phyloP scores from a whole-genome alignment of 2,113 vertebrate genomes.

The Pao palembangensis region DNA sequence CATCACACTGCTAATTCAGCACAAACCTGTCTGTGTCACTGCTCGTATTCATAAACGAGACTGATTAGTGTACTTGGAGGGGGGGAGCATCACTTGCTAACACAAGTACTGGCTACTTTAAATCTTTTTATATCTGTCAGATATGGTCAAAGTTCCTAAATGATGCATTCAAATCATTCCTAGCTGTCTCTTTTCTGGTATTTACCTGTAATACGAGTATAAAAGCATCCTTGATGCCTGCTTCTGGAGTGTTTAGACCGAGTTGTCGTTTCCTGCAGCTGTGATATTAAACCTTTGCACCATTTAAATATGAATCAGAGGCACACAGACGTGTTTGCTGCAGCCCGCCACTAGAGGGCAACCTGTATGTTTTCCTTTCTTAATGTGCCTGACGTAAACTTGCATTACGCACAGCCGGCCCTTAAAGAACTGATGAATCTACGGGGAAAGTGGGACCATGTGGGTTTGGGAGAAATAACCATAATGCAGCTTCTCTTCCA shows the following conservation, averaged over 20 bases:
- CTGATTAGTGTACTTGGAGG: too few species aligned
- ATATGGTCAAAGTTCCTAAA: too few species aligned
- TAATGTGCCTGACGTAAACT: neutral
- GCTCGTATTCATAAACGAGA: too few species aligned
- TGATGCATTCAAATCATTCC: constrained; percentile 12
- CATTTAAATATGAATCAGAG: too few species aligned
- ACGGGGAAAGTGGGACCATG: neutral
- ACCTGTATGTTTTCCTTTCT: neutral
- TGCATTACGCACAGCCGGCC: constrained; percentile 11
- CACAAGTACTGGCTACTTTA: too few species aligned
- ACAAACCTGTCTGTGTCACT: too few species aligned
- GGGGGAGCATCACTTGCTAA: too few species aligned
- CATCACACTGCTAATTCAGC: too few species aligned
- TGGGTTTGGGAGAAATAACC: neutral
- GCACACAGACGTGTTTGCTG: too few species aligned
- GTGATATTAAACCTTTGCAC: too few species aligned
- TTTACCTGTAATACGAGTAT: neutral
- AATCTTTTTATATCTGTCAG: too few species aligned
- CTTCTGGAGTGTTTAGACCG: constrained; percentile 22
- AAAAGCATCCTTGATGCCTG: neutral
- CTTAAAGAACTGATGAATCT: constrained; percentile 13
- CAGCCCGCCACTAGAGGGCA: neutral
- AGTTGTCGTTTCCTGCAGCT: neutral
- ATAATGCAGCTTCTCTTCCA: constrained; percentile 33
- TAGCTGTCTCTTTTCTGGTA: neutral